phyloP scores from a whole-genome alignment of 1,140 invertebrate species.

The Cardiocondyla obscurior region DNA sequence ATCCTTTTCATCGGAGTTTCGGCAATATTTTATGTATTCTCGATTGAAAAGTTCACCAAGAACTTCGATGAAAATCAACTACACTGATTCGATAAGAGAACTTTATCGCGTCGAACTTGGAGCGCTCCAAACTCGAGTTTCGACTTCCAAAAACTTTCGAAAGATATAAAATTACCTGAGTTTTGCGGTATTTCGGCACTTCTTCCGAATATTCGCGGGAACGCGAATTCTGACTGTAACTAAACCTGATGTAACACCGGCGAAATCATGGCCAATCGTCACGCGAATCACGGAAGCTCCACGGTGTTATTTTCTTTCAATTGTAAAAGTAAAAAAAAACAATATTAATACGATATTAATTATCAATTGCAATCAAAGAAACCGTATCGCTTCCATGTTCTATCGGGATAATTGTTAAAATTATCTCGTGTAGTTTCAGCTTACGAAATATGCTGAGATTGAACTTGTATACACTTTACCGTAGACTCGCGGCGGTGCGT shows the following conservation, averaged over 20 bases:
- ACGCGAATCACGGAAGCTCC: not conserved
- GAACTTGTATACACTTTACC: constrained; percentile 6
- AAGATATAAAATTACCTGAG: not conserved
- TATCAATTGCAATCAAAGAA: not conserved
- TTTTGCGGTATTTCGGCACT: not conserved
- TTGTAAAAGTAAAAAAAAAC: constrained; percentile 17
- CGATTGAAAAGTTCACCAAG: constrained; percentile 17
- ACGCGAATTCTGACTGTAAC: not conserved
- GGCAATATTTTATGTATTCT: not conserved
- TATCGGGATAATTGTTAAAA: not conserved
- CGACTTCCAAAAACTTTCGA: constrained; percentile 21
- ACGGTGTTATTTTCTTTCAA: not conserved
- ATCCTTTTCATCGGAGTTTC: not conserved
- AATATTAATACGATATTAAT: not conserved
- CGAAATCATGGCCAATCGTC: constrained; percentile 12
- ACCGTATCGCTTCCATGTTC: not conserved
- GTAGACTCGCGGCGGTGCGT: not conserved
- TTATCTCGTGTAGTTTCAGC: not conserved
- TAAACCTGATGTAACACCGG: not conserved
- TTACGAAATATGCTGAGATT: not conserved
- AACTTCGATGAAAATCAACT: not conserved
- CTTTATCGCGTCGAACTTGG: constrained; percentile 38
- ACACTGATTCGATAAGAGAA: not conserved
- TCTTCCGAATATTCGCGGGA: not conserved
- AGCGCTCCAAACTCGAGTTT: not conserved